phyloP scores from a whole-genome alignment of 2,113 vertebrate species.

The Clinocottus analis region DNA sequence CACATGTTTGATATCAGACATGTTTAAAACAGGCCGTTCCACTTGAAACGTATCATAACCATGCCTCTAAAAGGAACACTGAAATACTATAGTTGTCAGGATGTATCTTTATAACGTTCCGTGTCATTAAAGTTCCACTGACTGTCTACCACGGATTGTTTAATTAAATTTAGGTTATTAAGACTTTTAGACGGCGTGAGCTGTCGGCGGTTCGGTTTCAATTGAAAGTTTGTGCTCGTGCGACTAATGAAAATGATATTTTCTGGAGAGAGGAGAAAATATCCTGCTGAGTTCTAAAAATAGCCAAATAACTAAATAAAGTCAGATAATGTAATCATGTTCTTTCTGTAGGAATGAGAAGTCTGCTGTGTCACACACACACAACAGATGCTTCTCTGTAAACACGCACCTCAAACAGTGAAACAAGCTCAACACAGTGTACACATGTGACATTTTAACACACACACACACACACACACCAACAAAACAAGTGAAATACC shows the following conservation, averaged over 20 bases:
- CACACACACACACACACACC: background rate
- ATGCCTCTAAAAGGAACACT: background rate
- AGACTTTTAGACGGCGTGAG: background rate
- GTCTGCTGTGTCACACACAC: background rate
- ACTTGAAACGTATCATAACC: background rate
- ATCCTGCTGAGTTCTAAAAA: background rate
- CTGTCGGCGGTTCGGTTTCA: background rate
- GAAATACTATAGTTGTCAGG: background rate
- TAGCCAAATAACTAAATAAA: background rate
- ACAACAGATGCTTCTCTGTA: background rate
- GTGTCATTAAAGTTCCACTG: background rate
- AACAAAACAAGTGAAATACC: constrained; percentile 40
- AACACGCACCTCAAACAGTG: background rate
- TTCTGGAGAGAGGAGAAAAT: background rate
- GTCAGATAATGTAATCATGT: background rate
- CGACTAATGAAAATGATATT: constrained; percentile 17
- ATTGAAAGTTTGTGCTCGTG: constrained; percentile 1
- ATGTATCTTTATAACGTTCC: background rate
- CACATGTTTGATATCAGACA: background rate
- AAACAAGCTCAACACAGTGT: constrained; percentile 4
- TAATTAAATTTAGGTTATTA: constrained; percentile 23
- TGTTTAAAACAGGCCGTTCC: background rate
- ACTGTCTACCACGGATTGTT: background rate
- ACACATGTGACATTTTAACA: no score
- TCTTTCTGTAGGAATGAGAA: background rate